These are phyloP conservation scores for Triplophysa yarkandensis DNA, from an alignment of 2,797 vertebrate species.

Conservation along the genomic window DNA sequence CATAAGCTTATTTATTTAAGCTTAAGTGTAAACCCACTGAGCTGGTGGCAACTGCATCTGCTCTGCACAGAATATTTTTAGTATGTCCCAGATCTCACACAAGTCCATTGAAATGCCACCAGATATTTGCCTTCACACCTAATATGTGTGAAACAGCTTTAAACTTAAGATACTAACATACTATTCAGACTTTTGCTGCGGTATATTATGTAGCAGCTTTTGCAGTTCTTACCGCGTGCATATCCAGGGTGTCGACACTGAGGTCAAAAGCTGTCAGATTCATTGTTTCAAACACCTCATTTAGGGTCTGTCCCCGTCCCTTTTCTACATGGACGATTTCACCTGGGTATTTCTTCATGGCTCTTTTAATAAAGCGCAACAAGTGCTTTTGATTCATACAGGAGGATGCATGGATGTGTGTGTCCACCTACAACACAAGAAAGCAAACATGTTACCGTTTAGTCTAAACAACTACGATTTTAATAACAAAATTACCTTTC, in stretches of 20 bases:
- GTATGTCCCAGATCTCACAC: slow-evolving; percentile 26
- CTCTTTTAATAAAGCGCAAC: slow-evolving; percentile 85
- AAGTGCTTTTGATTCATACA: slow-evolving; percentile 91
- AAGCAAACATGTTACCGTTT: not conserved
- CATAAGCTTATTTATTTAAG: slow-evolving; percentile 5
- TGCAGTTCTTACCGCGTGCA: slow-evolving; percentile 81
- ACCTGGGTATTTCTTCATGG: slow-evolving; percentile 80
- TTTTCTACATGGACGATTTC: slow-evolving; percentile 80
- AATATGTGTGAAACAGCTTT: slow-evolving; percentile 8
- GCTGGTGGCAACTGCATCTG: slow-evolving; percentile 15
- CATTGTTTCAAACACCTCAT: slow-evolving; percentile 83
- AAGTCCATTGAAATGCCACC: slow-evolving; percentile 10
- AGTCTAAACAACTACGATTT: not conserved
- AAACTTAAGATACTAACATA: not conserved
- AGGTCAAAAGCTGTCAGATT: slow-evolving; percentile 88
- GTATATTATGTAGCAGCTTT: not conserved
- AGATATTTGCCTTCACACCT: slow-evolving; percentile 7
- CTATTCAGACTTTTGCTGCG: not conserved
- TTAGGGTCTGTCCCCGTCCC: slow-evolving; percentile 80
- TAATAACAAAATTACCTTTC: slow-evolving; percentile 73
- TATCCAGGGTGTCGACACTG: slow-evolving; percentile 87
- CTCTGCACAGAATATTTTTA: slow-evolving; percentile 25
- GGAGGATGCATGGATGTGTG: slow-evolving; percentile 87
- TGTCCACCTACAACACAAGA: slow-evolving; percentile 78
- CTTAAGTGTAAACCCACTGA: slow-evolving; percentile 12